Percentiles rank a stretch among this genome's conserved stretches.
Evolutionary conservation across 2,888 invertebrate genomes (phyloP).

Genomic region (Sminthurides aquaticus): DNA sequence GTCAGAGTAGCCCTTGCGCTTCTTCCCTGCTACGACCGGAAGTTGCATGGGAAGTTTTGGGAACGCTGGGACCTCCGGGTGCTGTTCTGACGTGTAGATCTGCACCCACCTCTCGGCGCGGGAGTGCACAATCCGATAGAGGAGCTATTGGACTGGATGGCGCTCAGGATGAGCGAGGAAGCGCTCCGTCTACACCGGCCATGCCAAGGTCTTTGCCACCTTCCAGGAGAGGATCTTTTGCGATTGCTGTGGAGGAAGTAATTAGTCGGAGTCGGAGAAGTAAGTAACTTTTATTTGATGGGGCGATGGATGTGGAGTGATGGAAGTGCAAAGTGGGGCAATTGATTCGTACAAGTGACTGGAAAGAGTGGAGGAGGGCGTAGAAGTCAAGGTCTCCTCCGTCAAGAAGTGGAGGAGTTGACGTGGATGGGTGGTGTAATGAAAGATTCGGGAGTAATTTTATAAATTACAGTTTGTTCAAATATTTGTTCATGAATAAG

Average conservation of each 20-base stretch:
- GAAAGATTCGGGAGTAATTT: constrained; percentile 3
- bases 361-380: neutral
- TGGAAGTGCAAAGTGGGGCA: no score
- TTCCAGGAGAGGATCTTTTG: constrained; percentile 42
- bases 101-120: constrained; percentile 42
- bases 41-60: constrained; percentile 43
- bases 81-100: constrained; percentile 41
- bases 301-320: no score
- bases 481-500: constrained; percentile 9
- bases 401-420: no score
- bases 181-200: constrained; percentile 40
- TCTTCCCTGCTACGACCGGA: constrained; percentile 41
- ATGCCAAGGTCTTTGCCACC: constrained; percentile 41
- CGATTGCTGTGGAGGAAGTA: constrained; percentile 43
- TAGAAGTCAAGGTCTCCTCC: no score
- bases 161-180: constrained; percentile 38
- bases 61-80: constrained; percentile 42
- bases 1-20: constrained; percentile 43
- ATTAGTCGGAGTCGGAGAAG: constrained; percentile 42
- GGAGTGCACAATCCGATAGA: constrained; percentile 43
- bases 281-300: constrained; percentile 25
- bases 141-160: constrained; percentile 41
- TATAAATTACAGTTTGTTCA: neutral
- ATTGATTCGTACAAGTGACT: neutral
- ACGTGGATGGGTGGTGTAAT: no score